Evolutionary conservation across 2,113 vertebrate genomes (phyloP).

Genomic region (Nematolebias whitei): DNA sequence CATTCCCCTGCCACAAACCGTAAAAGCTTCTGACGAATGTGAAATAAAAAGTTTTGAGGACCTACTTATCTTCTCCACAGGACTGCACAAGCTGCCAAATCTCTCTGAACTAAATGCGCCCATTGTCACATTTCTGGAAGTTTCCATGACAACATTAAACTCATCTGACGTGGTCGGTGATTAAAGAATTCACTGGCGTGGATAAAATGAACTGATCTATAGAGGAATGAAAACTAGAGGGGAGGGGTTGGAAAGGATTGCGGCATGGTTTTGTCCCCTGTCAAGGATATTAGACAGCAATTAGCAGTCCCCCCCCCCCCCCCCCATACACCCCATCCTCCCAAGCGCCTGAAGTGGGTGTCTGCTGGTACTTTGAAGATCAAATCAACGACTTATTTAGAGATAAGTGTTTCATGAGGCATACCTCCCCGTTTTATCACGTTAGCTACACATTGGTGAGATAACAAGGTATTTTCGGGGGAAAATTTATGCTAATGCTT

Average conservation of each 20-base stretch:
- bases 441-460: not conserved
- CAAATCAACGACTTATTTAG: conserved; percentile 43
- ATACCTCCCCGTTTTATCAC: conserved; percentile 19
- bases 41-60: conserved; percentile 26
- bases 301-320: conserved; percentile 48
- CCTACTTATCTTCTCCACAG: conserved; percentile 45
- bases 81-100: conserved; percentile 49
- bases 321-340: too few species aligned
- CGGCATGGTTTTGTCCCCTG: conserved; percentile 31
- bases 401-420: conserved; percentile 43
- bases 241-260: not conserved
- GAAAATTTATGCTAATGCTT: conserved; percentile 9
- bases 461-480: conserved; percentile 22
- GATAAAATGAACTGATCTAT: conserved; percentile 50
- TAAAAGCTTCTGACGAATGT: conserved; percentile 9
- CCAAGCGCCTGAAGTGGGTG: conserved; percentile 28
- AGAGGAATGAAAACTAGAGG: conserved; percentile 15
- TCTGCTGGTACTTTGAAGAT: conserved; percentile 51
- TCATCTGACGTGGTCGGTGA: conserved; percentile 85
- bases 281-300: conserved; percentile 63
- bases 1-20: not conserved
- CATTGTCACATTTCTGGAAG: conserved; percentile 82
- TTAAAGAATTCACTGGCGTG: conserved; percentile 80
- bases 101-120: conserved; percentile 79
- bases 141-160: conserved; percentile 86